A percentile compares a stretch with the other conserved stretches of the same genome.
Conservation (phyloP, 2,113 vertebrate genomes). For the Pteruthius melanotis region DNA sequence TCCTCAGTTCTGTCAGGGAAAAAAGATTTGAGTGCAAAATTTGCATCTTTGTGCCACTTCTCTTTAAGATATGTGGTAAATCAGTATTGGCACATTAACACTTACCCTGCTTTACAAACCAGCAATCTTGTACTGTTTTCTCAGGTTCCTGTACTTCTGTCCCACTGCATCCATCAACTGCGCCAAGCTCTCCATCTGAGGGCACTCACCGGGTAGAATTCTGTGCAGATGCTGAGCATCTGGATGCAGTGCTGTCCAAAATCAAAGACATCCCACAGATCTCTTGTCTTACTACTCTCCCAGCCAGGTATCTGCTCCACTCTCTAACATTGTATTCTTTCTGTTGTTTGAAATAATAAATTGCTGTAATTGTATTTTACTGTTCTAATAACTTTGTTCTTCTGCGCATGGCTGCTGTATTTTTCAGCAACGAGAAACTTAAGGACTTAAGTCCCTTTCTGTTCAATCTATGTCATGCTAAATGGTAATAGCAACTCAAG, state of each 20-base stretch:
- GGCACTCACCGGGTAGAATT: slow-evolving; percentile 84
- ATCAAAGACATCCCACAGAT: slow-evolving; percentile 69
- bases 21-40: not conserved
- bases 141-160: slow-evolving; percentile 61
- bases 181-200: slow-evolving; percentile 31
- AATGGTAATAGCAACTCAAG: not conserved
- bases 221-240: slow-evolving; percentile 52
- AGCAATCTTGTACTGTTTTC: not conserved
- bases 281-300: slow-evolving; percentile 63
- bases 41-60: not conserved
- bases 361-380: not conserved
- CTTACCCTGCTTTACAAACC: not conserved
- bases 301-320: slow-evolving; percentile 74
- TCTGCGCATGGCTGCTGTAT: not conserved
- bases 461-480: not conserved
- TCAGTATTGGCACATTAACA: not conserved
- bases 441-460: not conserved
- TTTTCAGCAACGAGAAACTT: not conserved
- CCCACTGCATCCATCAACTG: slow-evolving; percentile 67
- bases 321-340: not conserved
- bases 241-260: slow-evolving; percentile 70
- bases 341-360: not conserved
- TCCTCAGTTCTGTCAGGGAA: not conserved
- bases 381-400: not conserved
- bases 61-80: not conserved